Base-by-base conservation (phyloP, 2,888 invertebrate genomes). In the Lasioglossum pauxillum region DNA sequence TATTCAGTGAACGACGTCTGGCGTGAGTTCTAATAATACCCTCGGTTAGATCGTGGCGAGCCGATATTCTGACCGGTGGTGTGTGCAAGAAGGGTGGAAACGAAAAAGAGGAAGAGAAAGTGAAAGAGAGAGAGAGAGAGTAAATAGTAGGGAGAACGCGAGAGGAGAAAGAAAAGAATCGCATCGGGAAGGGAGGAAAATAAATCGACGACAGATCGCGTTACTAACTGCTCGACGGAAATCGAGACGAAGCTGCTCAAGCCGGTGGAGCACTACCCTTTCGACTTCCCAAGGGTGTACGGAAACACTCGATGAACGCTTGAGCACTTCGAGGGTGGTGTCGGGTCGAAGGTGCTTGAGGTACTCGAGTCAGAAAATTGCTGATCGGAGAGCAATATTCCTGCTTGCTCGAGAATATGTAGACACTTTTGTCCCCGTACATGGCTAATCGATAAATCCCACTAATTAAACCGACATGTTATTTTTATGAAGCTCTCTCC, bases 331-430 rank as follows among this genome's bases (percentile, higher is more conserved):
- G 80, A 90, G 89, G 84, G 85, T 88, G 88, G 86, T 86, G 89
- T 89, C 91, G 89, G 88, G 89, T 88, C 89, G 88, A 82, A 89
- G 89, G 90, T 89, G 84, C 84, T 89, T 82, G 88, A 88, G 76
- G 81, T 89, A 88, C 89, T 84, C 67, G 86, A 82, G 82, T 89
- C 86, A 88, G 84, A 91, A 91, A 90, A 90, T 90, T 89, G 90
- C 90, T 91, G 90, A 90, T 91, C 90, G 83, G 85, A 84, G 78
- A 85, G 82, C 89, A 89, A 88, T 89, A 88, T 89, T 90, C 82
- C 84, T 86, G 84, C 78, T 75, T 53, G 82, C 82, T 81, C 76
- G 78, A 86, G 88, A 88, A 84, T 90, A 88, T 83, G 82, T 90
- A 88, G 86, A 75, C 88, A 84, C 69, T 77, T 75, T 81, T 88